Evolutionary conservation across 2,888 invertebrate species (phyloP), one percentile per base, ranked within the genome.

Genomic region (Macaria liturata): DNA sequence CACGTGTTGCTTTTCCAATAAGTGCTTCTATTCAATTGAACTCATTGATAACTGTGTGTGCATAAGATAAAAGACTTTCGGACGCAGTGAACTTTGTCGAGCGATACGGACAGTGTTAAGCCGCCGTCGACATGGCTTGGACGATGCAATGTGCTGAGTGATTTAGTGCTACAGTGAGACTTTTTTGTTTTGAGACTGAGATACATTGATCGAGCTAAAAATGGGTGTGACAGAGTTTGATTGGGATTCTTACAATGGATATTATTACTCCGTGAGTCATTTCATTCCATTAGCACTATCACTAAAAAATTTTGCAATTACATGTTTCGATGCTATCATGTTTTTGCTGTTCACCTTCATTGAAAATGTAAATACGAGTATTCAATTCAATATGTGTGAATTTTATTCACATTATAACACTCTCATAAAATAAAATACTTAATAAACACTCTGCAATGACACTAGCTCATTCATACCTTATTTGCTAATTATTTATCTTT

Each of bases 201-300:
- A 66, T 44, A 72, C 72, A 77, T 66, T 76, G 62, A 70, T 64
- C 66, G 56, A 70, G 66, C 76, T 82, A 74, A 88, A 87, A 78
- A 91, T 91, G 91, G 91, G 91, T 84, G 87, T 90, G 83, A 86
- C 74, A 70, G 88, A 91, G 65, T 90, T 80, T 69, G 90, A 91
- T 75, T 91, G 90, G 91, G 91, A 91, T 71, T 83, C 89, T 68
- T 88, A 83, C 71, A 86, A 83, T 82, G 90, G 90, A 80, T 89
- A 83, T 76, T 89, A 83, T 76, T 86, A 83, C 74, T 90, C 91
- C 72, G 91, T 91, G 72, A 91, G 91, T 90, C 61, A 68, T 59
- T 50, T 62, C 64, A 61, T 64, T 60, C 9, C 45, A 51, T 62
- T 55, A 50, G 30, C 46, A 40, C 55, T 57, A 51, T 56, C 42